Evolutionary conservation across 2,888 invertebrate genomes (phyloP), one percentile per base, ranked within the genome.

Genomic region (Melinaea marsaeus): DNA sequence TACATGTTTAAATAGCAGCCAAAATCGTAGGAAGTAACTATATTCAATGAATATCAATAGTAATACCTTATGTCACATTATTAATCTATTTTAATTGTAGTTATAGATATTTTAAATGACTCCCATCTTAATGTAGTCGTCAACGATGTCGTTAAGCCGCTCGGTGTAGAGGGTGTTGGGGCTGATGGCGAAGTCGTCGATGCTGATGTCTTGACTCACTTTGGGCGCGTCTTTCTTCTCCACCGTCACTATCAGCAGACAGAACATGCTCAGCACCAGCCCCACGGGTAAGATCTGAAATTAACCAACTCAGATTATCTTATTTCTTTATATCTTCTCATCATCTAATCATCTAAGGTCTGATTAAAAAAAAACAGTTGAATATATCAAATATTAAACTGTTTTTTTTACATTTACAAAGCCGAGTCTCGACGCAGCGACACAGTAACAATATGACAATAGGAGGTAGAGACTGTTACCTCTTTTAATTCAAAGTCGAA

Each of bases 121-220:
- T 32, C 63, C 68, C 67, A 67, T 67, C 13, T 67, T 60, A n/a
- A 69, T 60, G 13, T 60, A 69, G 47, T 85, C 83, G 11, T 79
- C 78, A 45, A 86, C 69, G 13, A 85, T 66, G 0, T 79, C 85
- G 58, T 82, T 83, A 22, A 86, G 64, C 11, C 84, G 67, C 46
- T 78, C 77, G 0, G 66, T 59, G 67, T 75, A 85, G 2, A 80
- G 66, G 5, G 60, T 65, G 64, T 72, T 81, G 32, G 80, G 76
- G 9, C 71, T 75, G 2, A 76, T 62, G 2, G 69, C 65, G 64
- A 80, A 78, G 56, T 64, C 60, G 2, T 71, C 51, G 2, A 79
- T 34, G 2, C 73, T 75, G 56, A 76, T 45, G 32, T 67, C 66
- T 9, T 71, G 61, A 42, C 57, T 58, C 7, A 72, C 60, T 5